Evolutionary conservation across 2,888 invertebrate species (phyloP).

Genomic region (Xanthia icteritia): DNA sequence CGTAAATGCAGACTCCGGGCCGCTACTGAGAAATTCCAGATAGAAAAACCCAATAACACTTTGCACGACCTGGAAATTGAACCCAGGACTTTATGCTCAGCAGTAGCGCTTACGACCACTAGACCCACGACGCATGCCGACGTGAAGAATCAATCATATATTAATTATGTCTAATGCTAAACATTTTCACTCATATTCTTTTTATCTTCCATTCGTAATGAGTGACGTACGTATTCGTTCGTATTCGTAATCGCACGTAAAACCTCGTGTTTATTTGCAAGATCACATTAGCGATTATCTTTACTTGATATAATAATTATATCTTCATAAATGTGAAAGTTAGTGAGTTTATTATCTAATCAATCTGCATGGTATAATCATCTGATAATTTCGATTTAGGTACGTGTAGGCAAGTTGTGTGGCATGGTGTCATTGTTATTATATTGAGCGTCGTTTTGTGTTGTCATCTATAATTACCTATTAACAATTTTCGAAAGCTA

Average conservation of each 20-base stretch:
- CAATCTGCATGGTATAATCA: slow-evolving; percentile 6
- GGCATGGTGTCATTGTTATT: not conserved
- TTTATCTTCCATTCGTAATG: not conserved
- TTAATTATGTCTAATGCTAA: not conserved
- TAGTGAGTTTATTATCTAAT: slow-evolving; percentile 19
- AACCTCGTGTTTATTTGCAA: slow-evolving; percentile 35
- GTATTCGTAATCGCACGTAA: slow-evolving; percentile 12
- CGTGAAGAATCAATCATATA: slow-evolving; percentile 15
- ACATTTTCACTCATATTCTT: slow-evolving; percentile 15
- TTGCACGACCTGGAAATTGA: too few relatives aligned
- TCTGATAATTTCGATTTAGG: not conserved
- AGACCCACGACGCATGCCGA: too few relatives aligned
- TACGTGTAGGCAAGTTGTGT: not conserved
- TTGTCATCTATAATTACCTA: not conserved
- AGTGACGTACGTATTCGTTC: too few relatives aligned
- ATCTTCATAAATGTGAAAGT: slow-evolving; percentile 43
- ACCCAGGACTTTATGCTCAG: too few relatives aligned
- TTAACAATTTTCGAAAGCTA: not conserved
- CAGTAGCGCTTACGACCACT: too few relatives aligned
- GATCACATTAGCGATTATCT: slow-evolving; percentile 31
- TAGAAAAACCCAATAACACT: too few relatives aligned
- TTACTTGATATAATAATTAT: slow-evolving; percentile 39
- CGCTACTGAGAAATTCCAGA: too few relatives aligned
- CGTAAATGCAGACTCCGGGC: too few relatives aligned
- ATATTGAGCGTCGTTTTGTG: not conserved